Conservation (phyloP, 1,140 invertebrate species). For the Choristoneura fumiferana region DNA sequence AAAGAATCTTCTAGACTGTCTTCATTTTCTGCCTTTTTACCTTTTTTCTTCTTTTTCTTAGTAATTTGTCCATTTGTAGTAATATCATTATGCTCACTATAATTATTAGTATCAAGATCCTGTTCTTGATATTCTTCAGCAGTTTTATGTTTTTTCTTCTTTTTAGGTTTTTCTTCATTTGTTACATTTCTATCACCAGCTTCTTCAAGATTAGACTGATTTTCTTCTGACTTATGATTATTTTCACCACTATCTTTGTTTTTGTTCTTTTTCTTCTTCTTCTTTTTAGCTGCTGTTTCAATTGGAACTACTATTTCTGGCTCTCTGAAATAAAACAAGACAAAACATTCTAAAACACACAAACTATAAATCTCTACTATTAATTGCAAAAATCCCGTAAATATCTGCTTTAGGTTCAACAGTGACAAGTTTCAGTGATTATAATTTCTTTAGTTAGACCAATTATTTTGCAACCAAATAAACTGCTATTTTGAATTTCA, state of each 20-base stretch:
- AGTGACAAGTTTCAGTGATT: no score
- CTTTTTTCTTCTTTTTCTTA: constrained; percentile 1
- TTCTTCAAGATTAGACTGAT: constrained; percentile 27
- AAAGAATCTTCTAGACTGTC: neutral
- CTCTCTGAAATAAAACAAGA: constrained; percentile 49
- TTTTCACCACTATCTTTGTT: constrained; percentile 17
- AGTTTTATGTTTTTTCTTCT: constrained; percentile 8
- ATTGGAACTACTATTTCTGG: constrained; percentile 59
- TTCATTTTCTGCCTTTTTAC: constrained; percentile 12
- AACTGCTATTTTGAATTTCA: no score
- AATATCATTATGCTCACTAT: neutral
- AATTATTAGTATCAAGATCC: constrained; percentile 14
- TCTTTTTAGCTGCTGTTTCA: constrained; percentile 54
- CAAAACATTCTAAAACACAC: no score
- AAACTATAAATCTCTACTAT: no score
- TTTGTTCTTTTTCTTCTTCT: constrained; percentile 51
- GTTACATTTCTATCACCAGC: constrained; percentile 21
- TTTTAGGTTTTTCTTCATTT: constrained; percentile 22
- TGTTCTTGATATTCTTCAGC: constrained; percentile 24
- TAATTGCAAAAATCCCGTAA: no score
- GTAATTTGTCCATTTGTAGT: neutral
- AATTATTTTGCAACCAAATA: no score
- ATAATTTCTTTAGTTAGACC: no score
- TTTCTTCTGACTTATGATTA: constrained; percentile 23
- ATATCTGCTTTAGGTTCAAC: no score